phyloP scores from a whole-genome alignment of 2,797 vertebrate genomes.

The Harpagifer antarcticus region DNA sequence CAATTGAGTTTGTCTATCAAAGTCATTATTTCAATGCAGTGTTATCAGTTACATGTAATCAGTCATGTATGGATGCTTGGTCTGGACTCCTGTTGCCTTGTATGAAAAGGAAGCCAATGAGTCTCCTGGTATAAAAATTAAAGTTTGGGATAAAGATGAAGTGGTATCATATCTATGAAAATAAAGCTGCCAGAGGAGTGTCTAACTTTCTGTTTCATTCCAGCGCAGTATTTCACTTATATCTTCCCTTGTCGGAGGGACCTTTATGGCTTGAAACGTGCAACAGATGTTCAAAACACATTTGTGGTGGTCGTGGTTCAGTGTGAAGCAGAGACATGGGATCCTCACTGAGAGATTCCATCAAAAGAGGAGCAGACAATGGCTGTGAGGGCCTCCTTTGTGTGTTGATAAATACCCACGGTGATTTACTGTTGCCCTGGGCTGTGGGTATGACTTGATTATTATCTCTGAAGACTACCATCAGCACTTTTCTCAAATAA shows the following conservation, averaged over 20 bases:
- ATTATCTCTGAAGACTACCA: constrained; percentile 61
- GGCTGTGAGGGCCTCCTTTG: constrained; percentile 75
- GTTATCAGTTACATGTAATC: no score
- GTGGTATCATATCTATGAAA: background rate
- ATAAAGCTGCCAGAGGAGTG: no score
- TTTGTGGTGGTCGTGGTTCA: constrained; percentile 24
- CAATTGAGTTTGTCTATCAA: background rate
- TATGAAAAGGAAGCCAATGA: background rate
- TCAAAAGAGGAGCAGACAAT: constrained; percentile 74
- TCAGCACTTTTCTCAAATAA: constrained; percentile 80
- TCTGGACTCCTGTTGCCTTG: background rate
- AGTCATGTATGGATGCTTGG: no score
- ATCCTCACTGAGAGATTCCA: constrained; percentile 57
- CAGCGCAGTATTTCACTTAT: background rate
- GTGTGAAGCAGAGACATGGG: constrained; percentile 16
- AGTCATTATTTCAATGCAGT: background rate
- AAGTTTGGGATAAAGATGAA: background rate
- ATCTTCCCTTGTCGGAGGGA: constrained; percentile 7
- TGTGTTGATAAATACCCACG: constrained; percentile 79
- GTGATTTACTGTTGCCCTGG: constrained; percentile 81
- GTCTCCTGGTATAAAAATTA: background rate
- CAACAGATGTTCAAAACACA: constrained; percentile 5
- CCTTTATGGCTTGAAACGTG: constrained; percentile 1
- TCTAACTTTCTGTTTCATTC: background rate
- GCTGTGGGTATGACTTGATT: constrained; percentile 80